Percentiles rank a stretch among this genome's conserved stretches.
These are phyloP conservation scores for Branchinecta lynchi DNA, from an alignment of 1,140 invertebrate genomes.

Conservation along the genomic window DNA sequence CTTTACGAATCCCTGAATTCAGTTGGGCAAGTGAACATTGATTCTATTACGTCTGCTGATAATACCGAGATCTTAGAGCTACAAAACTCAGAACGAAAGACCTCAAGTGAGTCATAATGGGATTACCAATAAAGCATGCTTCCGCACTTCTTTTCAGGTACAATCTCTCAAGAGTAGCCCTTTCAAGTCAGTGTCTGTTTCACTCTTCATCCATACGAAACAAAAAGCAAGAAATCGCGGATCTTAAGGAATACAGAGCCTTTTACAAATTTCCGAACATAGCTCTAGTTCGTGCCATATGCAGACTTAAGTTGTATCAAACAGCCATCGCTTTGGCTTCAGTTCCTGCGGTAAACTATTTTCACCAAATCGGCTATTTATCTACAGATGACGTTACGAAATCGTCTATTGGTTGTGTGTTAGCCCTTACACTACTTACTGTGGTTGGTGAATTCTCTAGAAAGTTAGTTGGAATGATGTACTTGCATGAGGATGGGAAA, in stretches of 20 bases:
- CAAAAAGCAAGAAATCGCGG: not conserved
- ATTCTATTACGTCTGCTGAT: slow-evolving; percentile 2
- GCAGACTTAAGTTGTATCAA: slow-evolving; percentile 18
- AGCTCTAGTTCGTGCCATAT: not conserved
- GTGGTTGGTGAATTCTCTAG: slow-evolving; percentile 17
- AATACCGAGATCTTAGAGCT: not conserved
- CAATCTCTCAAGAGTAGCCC: too few species aligned
- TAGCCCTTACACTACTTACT: slow-evolving; percentile 13
- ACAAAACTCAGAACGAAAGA: not conserved
- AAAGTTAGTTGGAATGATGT: slow-evolving; percentile 16
- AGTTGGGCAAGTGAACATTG: not conserved
- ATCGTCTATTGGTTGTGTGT: not conserved
- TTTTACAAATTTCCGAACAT: slow-evolving; percentile 17
- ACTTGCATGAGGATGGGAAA: not conserved
- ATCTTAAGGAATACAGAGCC: slow-evolving; percentile 1
- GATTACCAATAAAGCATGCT: too few species aligned
- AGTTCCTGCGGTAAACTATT: not conserved
- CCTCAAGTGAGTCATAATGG: too few species aligned
- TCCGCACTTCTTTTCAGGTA: too few species aligned
- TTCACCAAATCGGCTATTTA: not conserved
- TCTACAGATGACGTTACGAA: not conserved
- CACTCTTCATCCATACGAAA: not conserved
- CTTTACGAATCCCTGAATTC: not conserved
- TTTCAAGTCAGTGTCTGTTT: too few species aligned
- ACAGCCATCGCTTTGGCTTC: slow-evolving; percentile 10